Base-by-base conservation (phyloP, 2,113 vertebrate genomes). In the Urocolius indicus region DNA sequence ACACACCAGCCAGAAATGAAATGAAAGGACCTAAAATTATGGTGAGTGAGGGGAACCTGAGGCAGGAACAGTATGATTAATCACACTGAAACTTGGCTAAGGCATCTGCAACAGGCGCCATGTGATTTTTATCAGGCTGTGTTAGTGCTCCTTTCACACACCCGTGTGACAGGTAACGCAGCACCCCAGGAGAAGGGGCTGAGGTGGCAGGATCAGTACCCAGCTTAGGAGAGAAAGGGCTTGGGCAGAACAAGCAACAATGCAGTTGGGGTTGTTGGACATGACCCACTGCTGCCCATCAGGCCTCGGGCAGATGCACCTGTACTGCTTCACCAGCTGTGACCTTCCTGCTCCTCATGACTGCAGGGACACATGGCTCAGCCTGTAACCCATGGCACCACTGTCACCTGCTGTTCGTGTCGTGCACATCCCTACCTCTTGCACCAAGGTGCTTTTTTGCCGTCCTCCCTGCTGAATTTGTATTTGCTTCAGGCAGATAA, bases 41-140 rank as follows among this genome's bases (percentile, higher is more conserved):
- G 46, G 61, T 78, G 90, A 94, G 65, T 16, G 13, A 85, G 77
- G 66, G 24, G 71, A 95, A 61, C 12, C 55, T 84, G 15, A 79
- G 34, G 57, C 89, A 93, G 59, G 51, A 93, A 17, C 29, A 34
- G 22, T 34, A 71, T 65, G 66, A 96, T 95, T 87, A 95, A 96
- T 97, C 86, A 93, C 51, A 46, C 46, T 79, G 87, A 52, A 93
- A 80, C 63, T 87, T 94, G 87, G 93, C 94, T 76, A 68, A 89
- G 84, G 73, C 77, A 82, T 81, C 5, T 3, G 54, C 7, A 8
- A 94, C 89, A 96, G 54, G 84, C 18, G 5, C 84, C 84, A 48
- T 67, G 87, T 91, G 95, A 94, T 85, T 91, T 90, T 89, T 89
- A 89, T 90, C 90, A 90, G 86, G 58, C 32, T 89, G 32, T 67